phyloP scores from a whole-genome alignment of 30 jellyfish, hydroid and myxozoan species.

The Sanderia malayensis region DNA sequence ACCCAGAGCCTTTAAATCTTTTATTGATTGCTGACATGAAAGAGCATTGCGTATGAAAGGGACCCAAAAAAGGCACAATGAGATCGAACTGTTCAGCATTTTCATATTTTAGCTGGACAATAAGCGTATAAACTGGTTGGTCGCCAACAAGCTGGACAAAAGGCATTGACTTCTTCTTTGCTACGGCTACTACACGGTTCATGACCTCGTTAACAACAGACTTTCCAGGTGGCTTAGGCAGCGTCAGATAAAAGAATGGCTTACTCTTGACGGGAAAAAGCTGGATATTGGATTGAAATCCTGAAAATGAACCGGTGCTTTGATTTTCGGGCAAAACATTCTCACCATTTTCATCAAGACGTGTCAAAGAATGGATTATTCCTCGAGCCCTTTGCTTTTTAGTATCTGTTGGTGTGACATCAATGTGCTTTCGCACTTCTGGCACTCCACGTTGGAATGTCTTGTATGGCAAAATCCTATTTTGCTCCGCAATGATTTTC shows the following conservation, averaged over 20 bases:
- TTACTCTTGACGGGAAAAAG: slow-evolving; percentile 14
- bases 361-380: slow-evolving; percentile 37
- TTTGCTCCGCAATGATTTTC: slow-evolving; percentile 31
- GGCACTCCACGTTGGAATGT: neutral
- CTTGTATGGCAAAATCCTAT: neutral
- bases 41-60: slow-evolving; percentile 38
- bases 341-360: neutral
- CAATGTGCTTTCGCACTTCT: neutral
- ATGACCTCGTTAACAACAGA: slow-evolving; percentile 37
- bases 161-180: slow-evolving; percentile 4
- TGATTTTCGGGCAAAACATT: slow-evolving; percentile 8
- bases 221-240: slow-evolving; percentile 10
- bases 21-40: slow-evolving; percentile 37
- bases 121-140: slow-evolving; percentile 23
- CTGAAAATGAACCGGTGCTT: slow-evolving; percentile 48
- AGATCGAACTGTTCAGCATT: slow-evolving; percentile 19
- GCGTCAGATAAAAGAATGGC: slow-evolving; percentile 24
- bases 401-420: neutral
- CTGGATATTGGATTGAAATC: slow-evolving; percentile 38
- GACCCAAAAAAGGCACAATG: slow-evolving; percentile 25
- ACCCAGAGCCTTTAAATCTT: slow-evolving; percentile 50
- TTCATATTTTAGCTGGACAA: slow-evolving; percentile 29
- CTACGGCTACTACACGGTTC: slow-evolving; percentile 3
- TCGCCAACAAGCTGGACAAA: slow-evolving; percentile 30
- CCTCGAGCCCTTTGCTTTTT: neutral